Percentiles rank a stretch among this genome's conserved stretches.
Conservation (phyloP, 30 jellyfish, hydroid and myxozoan species). For the Aurelia aurita complex sp. Pacific region DNA sequence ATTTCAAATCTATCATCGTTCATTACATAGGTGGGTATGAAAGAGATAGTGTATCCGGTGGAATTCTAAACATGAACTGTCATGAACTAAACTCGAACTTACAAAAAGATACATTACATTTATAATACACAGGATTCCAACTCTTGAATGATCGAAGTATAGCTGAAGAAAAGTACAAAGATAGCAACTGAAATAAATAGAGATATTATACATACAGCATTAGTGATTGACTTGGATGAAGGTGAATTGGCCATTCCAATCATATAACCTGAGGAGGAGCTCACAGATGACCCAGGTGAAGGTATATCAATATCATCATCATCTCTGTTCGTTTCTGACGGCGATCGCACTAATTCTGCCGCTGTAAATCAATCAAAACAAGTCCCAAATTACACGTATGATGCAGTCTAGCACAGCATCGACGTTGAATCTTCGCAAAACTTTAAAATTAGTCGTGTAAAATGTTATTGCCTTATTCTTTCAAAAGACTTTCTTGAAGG, state of each 20-base stretch:
- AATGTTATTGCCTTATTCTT: too few relatives aligned
- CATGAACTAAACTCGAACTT: neutral
- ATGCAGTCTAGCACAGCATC: too few relatives aligned
- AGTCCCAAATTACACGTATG: neutral
- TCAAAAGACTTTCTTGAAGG: too few relatives aligned
- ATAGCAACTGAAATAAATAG: neutral
- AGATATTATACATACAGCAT: constrained; percentile 15
- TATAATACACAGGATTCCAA: too few relatives aligned
- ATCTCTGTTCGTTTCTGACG: constrained; percentile 77
- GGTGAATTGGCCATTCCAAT: constrained; percentile 73
- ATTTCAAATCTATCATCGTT: too few relatives aligned
- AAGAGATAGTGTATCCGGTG: neutral
- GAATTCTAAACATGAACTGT: constrained; percentile 25
- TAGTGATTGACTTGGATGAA: constrained; percentile 63
- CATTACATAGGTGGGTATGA: neutral
- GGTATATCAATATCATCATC: constrained; percentile 77
- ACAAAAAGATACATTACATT: too few relatives aligned
- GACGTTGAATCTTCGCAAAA: too few relatives aligned
- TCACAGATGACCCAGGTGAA: constrained; percentile 92
- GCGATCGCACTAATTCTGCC: constrained; percentile 65
- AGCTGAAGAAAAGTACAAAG: neutral
- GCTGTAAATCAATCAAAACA: constrained; percentile 22
- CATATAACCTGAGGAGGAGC: constrained; percentile 73
- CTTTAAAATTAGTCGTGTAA: too few relatives aligned
- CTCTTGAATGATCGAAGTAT: too few relatives aligned